phyloP scores from a whole-genome alignment of 2,888 invertebrate species.

The Nineta flava region DNA sequence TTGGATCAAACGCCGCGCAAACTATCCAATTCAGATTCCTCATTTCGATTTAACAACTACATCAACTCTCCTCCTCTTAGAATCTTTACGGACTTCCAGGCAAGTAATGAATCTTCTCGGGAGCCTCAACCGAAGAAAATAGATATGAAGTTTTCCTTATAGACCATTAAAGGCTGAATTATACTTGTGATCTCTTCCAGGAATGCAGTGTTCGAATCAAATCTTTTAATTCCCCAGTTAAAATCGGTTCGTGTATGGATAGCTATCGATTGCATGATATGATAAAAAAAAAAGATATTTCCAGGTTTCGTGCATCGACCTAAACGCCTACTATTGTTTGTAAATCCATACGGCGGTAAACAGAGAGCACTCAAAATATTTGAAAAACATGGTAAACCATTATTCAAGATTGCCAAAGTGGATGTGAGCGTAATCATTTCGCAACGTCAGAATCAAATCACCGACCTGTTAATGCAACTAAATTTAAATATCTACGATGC shows the following conservation, averaged over 20 bases:
- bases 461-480: constrained; percentile 43
- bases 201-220: too few relatives aligned
- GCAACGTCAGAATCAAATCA: constrained; percentile 60
- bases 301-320: constrained; percentile 42
- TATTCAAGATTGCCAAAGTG: constrained; percentile 46
- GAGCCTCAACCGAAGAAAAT: too few relatives aligned
- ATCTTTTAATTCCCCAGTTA: too few relatives aligned
- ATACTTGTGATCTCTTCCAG: too few relatives aligned
- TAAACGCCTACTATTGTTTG: constrained; percentile 54
- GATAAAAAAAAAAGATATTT: neutral
- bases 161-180: too few relatives aligned
- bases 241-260: too few relatives aligned
- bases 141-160: too few relatives aligned
- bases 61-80: neutral
- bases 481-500: constrained; percentile 46
- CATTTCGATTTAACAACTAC: constrained; percentile 11
- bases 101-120: too few relatives aligned
- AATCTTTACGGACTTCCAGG: too few relatives aligned
- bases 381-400: constrained; percentile 51
- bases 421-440: constrained; percentile 51
- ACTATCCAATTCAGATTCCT: constrained; percentile 9
- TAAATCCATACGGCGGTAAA: constrained; percentile 75
- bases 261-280: neutral
- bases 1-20: too few relatives aligned
- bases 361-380: constrained; percentile 55